Evolutionary conservation across 2,797 vertebrate species (phyloP).

Genomic region (Todus mexicanus): DNA sequence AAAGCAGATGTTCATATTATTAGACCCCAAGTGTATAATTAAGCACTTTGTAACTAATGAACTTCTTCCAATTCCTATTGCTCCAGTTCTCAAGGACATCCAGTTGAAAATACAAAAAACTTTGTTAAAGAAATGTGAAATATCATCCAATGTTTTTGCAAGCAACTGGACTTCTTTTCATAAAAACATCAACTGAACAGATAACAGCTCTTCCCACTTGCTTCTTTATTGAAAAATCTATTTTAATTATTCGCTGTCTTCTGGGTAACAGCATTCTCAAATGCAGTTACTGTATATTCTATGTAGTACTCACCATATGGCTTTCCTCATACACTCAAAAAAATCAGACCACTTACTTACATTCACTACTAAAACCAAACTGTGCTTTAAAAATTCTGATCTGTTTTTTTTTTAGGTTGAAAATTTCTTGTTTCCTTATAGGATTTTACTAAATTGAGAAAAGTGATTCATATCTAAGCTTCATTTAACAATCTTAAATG

Average conservation of each 20-base stretch:
- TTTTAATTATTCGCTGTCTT: constrained; percentile 40
- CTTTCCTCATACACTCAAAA: neutral
- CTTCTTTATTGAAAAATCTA: constrained; percentile 40
- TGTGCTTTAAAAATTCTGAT: neutral
- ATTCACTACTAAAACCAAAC: neutral
- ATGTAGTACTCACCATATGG: neutral
- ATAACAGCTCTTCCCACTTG: neutral
- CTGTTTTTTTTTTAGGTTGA: neutral
- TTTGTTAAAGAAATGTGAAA: neutral
- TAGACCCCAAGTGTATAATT: constrained; percentile 12
- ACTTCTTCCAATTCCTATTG: neutral
- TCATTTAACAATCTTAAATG: neutral
- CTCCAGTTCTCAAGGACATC: constrained; percentile 27
- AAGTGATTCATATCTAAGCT: neutral
- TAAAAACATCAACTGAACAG: neutral
- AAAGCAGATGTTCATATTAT: constrained; percentile 39
- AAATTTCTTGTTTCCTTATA: neutral
- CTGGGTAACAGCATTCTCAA: neutral
- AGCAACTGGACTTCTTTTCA: neutral
- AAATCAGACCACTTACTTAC: neutral
- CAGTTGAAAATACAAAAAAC: neutral
- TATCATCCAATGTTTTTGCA: neutral
- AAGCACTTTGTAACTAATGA: neutral
- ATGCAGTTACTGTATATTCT: neutral
- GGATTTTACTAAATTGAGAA: neutral